Evolutionary conservation across 2,888 invertebrate genomes (phyloP).

Genomic region (Campoplex capitator): DNA sequence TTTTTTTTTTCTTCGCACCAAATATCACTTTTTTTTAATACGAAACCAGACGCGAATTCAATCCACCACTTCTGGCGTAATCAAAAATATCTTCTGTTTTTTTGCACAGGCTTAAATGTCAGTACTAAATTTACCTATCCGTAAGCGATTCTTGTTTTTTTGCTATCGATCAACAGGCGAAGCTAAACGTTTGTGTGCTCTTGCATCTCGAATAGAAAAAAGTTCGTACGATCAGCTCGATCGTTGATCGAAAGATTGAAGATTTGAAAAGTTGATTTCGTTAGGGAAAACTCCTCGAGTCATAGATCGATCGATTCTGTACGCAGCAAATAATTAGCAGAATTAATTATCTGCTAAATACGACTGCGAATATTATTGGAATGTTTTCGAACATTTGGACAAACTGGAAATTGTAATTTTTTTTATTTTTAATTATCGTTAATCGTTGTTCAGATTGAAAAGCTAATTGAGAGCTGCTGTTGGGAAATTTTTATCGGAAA

Average conservation of each 20-base stretch:
- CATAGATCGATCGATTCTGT: not conserved
- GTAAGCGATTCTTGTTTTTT: not conserved
- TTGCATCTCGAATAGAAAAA: not conserved
- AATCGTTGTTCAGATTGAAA: not conserved
- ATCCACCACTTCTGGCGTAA: constrained; percentile 18
- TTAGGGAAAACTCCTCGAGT: not conserved
- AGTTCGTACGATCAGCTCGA: not conserved
- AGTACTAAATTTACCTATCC: not conserved
- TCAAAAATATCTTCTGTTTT: constrained; percentile 15
- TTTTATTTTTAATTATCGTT: not conserved
- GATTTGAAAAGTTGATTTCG: no score
- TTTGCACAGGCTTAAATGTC: constrained; percentile 3
- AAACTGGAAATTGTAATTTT: not conserved
- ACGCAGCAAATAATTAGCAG: not conserved
- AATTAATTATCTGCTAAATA: not conserved
- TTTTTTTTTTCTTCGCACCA: constrained; percentile 8
- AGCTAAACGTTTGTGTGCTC: not conserved
- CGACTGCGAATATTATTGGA: not conserved
- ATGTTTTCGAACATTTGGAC: not conserved
- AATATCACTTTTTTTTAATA: constrained; percentile 42
- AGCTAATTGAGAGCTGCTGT: not conserved
- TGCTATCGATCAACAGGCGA: not conserved
- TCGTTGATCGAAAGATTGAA: no score
- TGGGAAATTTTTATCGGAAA: not conserved
- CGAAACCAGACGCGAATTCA: constrained; percentile 24